Evolutionary conservation across 2,888 invertebrate species (phyloP).

Genomic region (Xanthorhoe designata): DNA sequence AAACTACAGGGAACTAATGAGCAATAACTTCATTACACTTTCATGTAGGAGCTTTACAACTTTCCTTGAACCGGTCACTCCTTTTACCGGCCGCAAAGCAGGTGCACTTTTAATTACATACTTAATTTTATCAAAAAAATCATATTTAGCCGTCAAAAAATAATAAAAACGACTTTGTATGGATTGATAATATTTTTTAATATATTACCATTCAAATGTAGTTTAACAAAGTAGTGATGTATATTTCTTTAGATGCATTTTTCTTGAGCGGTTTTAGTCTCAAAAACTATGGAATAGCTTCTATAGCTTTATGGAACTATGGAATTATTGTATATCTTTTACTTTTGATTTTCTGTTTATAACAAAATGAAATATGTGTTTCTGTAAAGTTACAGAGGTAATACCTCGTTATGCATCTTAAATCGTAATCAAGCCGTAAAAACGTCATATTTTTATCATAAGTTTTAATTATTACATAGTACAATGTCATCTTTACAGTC

Average conservation of each 20-base stretch:
- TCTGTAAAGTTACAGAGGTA: too few relatives aligned
- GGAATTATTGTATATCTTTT: not conserved
- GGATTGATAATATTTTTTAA: constrained; percentile 16
- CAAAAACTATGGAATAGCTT: constrained; percentile 43
- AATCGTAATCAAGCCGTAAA: too few relatives aligned
- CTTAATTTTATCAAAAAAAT: constrained; percentile 28
- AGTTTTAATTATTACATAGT: too few relatives aligned
- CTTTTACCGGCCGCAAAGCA: constrained; percentile 32
- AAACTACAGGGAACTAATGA: constrained; percentile 1
- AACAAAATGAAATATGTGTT: too few relatives aligned
- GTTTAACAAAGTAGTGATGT: constrained; percentile 35
- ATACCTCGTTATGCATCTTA: too few relatives aligned
- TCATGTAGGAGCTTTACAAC: constrained; percentile 26
- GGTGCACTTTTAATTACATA: constrained; percentile 44
- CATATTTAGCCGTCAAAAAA: constrained; percentile 40
- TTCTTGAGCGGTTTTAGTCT: constrained; percentile 53
- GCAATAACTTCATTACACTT: constrained; percentile 23
- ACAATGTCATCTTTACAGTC: too few relatives aligned
- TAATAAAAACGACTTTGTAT: constrained; percentile 37
- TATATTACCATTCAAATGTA: constrained; percentile 16
- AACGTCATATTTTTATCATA: too few relatives aligned
- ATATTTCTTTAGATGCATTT: constrained; percentile 51
- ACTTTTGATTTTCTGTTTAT: too few relatives aligned
- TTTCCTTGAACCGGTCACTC: constrained; percentile 23
- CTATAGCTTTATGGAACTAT: too few relatives aligned